phyloP scores from a whole-genome alignment of 2,113 vertebrate genomes.

The Pelodiscus sinensis region DNA sequence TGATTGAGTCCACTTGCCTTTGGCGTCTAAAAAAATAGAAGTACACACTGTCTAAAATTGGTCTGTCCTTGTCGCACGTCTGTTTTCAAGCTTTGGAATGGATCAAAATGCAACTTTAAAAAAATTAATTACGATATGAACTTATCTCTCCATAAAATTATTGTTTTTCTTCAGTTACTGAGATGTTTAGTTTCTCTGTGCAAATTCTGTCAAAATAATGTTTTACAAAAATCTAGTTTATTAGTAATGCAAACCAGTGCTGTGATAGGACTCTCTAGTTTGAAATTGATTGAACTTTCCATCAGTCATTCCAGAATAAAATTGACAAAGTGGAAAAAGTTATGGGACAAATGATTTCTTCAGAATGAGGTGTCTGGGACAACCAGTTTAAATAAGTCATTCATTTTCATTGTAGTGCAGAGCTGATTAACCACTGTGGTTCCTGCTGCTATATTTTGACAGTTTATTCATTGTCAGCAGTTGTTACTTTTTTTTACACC shows the following conservation, averaged over 20 bases:
- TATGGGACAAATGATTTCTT: neutral
- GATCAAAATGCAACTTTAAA: neutral
- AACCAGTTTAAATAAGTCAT: neutral
- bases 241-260: neutral
- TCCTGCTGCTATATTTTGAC: neutral
- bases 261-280: neutral
- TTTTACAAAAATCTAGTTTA: neutral
- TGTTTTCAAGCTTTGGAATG: neutral
- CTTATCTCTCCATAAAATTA: neutral
- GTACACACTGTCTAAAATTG: neutral
- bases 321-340: neutral
- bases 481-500: neutral
- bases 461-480: neutral
- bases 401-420: neutral
- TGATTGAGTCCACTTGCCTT: neutral
- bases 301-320: neutral
- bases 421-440: neutral
- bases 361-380: neutral
- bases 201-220: neutral
- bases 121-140: neutral
- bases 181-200: neutral
- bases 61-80: neutral
- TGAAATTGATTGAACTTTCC: neutral
- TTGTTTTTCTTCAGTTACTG: neutral
- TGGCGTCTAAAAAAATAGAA: neutral